Conservation (phyloP, 1,140 invertebrate genomes). For the Drosophila pseudoobscura region DNA sequence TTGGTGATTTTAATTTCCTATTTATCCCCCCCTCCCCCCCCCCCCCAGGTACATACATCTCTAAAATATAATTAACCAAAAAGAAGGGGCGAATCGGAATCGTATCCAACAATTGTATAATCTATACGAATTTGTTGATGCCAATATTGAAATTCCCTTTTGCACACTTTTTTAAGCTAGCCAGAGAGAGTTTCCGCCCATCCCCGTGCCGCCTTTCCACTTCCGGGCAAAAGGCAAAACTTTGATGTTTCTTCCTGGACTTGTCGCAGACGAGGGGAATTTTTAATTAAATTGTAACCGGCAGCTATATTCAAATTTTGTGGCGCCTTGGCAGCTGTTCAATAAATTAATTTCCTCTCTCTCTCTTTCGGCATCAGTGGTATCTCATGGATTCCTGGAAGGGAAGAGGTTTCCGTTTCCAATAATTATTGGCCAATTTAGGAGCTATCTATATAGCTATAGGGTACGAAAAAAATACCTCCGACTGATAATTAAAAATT, state of each 20-base stretch:
- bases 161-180: slow-evolving; percentile 22
- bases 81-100: slow-evolving; percentile 3
- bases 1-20: slow-evolving; percentile 46
- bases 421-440: too few relatives aligned
- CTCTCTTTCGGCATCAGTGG: neutral
- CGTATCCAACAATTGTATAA: neutral
- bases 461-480: too few relatives aligned
- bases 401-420: too few relatives aligned
- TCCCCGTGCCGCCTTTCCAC: neutral
- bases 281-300: slow-evolving; percentile 51
- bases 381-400: neutral
- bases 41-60: slow-evolving; percentile 23
- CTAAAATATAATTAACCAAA: slow-evolving; percentile 2
- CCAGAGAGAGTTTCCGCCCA: slow-evolving; percentile 19
- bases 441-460: too few relatives aligned
- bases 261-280: slow-evolving; percentile 13
- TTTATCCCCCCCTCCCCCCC: neutral
- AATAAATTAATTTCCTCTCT: slow-evolving; percentile 51
- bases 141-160: slow-evolving; percentile 29
- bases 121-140: slow-evolving; percentile 9
- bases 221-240: too few relatives aligned
- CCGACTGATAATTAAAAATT: too few relatives aligned
- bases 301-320: slow-evolving; percentile 38
- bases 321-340: slow-evolving; percentile 18
- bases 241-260: neutral